Evolutionary conservation across 2,888 invertebrate species (phyloP).

Genomic region (Dimorphilus gyrociliatus): DNA sequence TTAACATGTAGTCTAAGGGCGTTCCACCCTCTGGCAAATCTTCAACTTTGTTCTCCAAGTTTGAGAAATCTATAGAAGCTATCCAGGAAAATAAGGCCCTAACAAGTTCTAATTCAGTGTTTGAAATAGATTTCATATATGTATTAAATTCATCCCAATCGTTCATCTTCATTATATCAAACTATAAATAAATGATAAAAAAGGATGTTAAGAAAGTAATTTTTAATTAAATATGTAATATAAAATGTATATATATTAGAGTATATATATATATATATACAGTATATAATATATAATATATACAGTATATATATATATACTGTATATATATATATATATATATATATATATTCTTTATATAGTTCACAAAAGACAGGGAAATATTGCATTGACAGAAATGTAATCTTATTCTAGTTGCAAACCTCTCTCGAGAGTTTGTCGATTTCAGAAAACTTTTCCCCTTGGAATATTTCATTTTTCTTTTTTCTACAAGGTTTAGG

Average conservation of each 20-base stretch:
- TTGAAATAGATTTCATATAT: too few relatives aligned
- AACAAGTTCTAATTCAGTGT: too few relatives aligned
- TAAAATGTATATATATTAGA: too few relatives aligned
- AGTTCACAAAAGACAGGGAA: not conserved
- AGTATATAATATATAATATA: too few relatives aligned
- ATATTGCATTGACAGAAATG: not conserved
- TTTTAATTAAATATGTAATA: too few relatives aligned
- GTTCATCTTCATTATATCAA: too few relatives aligned
- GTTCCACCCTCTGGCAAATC: slow-evolving; percentile 20
- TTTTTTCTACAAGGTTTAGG: slow-evolving; percentile 15
- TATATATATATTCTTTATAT: not conserved
- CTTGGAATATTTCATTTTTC: slow-evolving; percentile 17
- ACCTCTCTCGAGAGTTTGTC: slow-evolving; percentile 14
- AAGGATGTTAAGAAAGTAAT: too few relatives aligned
- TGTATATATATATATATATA: too few relatives aligned
- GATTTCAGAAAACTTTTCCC: slow-evolving; percentile 16
- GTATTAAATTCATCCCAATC: too few relatives aligned
- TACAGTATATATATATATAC: too few relatives aligned
- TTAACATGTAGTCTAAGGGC: slow-evolving; percentile 25
- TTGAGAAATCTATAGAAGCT: slow-evolving; percentile 25
- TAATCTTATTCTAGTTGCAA: not conserved
- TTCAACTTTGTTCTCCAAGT: slow-evolving; percentile 15
- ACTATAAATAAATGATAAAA: too few relatives aligned
- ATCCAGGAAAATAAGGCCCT: slow-evolving; percentile 27
- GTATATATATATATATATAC: too few relatives aligned